Evolutionary conservation across 2,113 vertebrate genomes (phyloP).

Genomic region (Psettodes erumei): DNA sequence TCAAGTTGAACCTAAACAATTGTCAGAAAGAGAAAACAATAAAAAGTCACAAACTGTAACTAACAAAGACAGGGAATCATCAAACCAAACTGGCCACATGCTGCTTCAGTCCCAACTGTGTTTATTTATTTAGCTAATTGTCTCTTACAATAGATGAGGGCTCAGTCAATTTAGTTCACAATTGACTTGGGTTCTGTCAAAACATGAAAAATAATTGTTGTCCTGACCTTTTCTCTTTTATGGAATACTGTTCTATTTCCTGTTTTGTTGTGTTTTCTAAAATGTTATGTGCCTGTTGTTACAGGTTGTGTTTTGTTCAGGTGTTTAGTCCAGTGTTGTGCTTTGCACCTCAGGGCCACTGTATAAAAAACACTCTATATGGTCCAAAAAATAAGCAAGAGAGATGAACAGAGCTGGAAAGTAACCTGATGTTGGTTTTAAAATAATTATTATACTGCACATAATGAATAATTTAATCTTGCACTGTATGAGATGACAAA

Average conservation of each 20-base stretch:
- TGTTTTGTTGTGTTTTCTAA: too few species aligned
- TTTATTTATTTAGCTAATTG: background rate
- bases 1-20: background rate
- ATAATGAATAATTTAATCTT: background rate
- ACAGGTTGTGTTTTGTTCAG: too few species aligned
- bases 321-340: too few species aligned
- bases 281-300: too few species aligned
- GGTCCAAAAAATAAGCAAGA: too few species aligned
- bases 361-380: too few species aligned
- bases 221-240: too few species aligned
- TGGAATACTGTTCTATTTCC: background rate
- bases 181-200: too few species aligned
- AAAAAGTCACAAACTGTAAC: conserved; percentile 5
- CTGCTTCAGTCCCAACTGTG: background rate
- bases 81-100: background rate
- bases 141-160: background rate
- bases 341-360: too few species aligned
- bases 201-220: too few species aligned
- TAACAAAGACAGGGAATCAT: conserved; percentile 9
- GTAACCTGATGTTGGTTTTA: background rate
- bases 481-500: background rate
- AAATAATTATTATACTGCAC: background rate
- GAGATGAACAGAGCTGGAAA: too few species aligned
- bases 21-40: background rate
- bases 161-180: too few species aligned